A percentile compares a stretch with the other conserved stretches of the same genome.
phyloP scores from a whole-genome alignment of 2,113 vertebrate species.

The Melanocharis versteri region DNA sequence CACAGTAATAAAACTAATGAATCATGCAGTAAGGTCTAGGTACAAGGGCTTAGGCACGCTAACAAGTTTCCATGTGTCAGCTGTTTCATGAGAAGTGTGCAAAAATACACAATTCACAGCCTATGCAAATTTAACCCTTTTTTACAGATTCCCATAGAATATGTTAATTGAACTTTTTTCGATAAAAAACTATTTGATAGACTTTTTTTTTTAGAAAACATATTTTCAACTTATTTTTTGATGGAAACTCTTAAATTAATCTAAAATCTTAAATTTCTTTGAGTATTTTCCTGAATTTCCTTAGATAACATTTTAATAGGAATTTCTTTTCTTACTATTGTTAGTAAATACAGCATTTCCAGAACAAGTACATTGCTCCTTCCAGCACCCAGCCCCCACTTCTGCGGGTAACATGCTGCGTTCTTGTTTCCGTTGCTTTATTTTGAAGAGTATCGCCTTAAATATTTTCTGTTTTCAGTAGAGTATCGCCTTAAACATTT shows the following conservation, averaged over 20 bases:
- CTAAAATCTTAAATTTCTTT: background rate
- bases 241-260: background rate
- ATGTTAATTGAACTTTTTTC: background rate
- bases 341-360: background rate
- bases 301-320: background rate
- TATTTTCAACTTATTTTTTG: background rate
- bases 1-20: background rate
- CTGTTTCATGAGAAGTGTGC: background rate
- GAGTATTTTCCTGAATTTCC: background rate
- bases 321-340: background rate
- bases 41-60: background rate
- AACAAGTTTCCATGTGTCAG: background rate
- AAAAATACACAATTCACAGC: background rate
- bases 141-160: background rate
- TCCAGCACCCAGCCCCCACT: background rate
- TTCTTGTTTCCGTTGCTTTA: background rate
- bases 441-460: background rate
- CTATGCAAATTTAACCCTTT: background rate
- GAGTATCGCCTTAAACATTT: rapidly evolving
- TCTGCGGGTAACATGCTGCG: background rate
- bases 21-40: background rate
- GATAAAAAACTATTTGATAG: background rate
- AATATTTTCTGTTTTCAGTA: too few species aligned
- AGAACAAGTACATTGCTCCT: background rate
- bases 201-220: background rate